Evolutionary conservation across 2,797 vertebrate genomes (phyloP).

Genomic region (Xerus rutilus): DNA sequence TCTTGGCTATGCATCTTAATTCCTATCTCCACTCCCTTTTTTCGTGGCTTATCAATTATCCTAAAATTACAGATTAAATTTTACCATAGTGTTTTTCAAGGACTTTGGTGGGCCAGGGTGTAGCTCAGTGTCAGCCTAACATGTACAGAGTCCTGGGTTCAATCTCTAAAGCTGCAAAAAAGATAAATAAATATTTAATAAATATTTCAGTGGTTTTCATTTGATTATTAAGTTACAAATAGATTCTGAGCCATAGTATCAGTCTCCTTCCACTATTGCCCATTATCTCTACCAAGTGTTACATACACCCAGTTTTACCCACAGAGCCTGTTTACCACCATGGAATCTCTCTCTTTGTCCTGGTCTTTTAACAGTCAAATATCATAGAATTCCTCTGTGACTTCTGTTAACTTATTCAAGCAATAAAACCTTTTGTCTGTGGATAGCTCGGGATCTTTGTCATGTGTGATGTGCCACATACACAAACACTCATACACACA

Average conservation of each 20-base stretch:
- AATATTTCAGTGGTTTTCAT: neutral
- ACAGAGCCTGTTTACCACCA: neutral
- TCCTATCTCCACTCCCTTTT: neutral
- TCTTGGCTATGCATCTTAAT: neutral
- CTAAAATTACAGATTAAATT: constrained; percentile 22
- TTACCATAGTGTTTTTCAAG: neutral
- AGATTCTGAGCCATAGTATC: neutral
- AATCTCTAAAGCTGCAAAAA: neutral
- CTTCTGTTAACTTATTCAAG: neutral
- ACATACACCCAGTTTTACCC: neutral
- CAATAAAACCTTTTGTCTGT: neutral
- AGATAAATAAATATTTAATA: neutral
- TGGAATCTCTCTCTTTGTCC: neutral
- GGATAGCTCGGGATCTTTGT: neutral
- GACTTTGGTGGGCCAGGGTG: neutral
- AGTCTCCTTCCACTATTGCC: neutral
- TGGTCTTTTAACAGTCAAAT: neutral
- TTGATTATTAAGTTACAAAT: constrained; percentile 26
- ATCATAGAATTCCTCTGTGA: neutral
- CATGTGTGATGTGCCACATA: neutral
- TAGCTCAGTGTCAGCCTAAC: neutral
- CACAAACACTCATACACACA: no score
- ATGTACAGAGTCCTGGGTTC: neutral
- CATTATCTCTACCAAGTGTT: neutral
- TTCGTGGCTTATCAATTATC: neutral